Percentiles rank a stretch among this genome's conserved stretches.
Evolutionary conservation across 2,888 invertebrate genomes (phyloP).

Genomic region (Ochropleura leucogaster): DNA sequence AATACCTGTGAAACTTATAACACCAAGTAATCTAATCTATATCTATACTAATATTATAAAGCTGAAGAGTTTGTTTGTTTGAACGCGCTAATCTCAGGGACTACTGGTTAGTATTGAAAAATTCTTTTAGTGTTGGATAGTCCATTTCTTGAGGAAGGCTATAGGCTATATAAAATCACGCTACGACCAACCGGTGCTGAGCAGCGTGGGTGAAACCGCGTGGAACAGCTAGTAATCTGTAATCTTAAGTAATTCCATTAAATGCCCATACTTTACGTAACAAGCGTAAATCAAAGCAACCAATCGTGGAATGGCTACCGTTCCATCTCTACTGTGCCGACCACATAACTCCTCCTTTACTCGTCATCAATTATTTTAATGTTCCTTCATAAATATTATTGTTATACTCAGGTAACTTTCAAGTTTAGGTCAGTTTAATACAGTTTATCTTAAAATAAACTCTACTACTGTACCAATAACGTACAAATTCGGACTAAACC

Average conservation of each 20-base stretch:
- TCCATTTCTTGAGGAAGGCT: too few species aligned
- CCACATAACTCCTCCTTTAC: conserved; percentile 63
- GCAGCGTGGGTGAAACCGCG: too few species aligned
- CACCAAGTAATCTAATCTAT: conserved; percentile 34
- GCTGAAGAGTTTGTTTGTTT: too few species aligned
- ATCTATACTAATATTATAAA: too few species aligned
- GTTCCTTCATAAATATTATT: conserved; percentile 66
- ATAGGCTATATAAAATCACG: too few species aligned
- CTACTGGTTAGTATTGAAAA: too few species aligned
- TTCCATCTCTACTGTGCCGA: conserved; percentile 58
- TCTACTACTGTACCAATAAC: neutral
- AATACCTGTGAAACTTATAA: conserved; percentile 19
- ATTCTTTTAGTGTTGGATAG: too few species aligned
- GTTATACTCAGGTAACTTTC: conserved; percentile 56
- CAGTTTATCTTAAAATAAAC: conserved; percentile 19
- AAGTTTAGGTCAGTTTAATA: conserved; percentile 12
- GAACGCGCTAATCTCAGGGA: too few species aligned
- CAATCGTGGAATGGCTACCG: conserved; percentile 58
- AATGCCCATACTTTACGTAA: conserved; percentile 28
- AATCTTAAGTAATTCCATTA: conserved; percentile 40
- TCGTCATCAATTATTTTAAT: conserved; percentile 70
- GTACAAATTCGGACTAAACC: conserved; percentile 12
- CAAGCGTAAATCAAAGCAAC: conserved; percentile 41
- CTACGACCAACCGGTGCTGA: too few species aligned
- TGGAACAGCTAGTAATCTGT: too few species aligned